These are phyloP conservation scores for Neotragus pygmaeus DNA, from an alignment of 2,113 vertebrate genomes.

Conservation along the genomic window DNA sequence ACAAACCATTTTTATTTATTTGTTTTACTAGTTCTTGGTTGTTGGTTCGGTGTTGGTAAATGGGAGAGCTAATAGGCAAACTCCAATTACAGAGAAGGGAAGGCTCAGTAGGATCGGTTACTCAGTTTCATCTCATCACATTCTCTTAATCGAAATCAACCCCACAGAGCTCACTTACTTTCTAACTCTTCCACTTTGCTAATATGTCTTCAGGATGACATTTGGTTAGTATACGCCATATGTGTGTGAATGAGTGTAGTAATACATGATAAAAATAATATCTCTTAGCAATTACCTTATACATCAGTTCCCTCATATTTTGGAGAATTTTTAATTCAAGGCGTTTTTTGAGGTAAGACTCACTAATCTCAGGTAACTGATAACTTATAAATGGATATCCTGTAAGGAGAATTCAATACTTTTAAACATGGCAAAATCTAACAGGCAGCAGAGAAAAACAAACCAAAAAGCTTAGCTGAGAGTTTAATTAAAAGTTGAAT, in stretches of 20 bases:
- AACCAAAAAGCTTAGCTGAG: not conserved
- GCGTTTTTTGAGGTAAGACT: not conserved
- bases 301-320: not conserved
- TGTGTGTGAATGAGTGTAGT: not conserved
- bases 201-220: not conserved
- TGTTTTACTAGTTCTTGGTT: slow-evolving; percentile 72
- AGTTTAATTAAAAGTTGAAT: not conserved
- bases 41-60: slow-evolving; percentile 2
- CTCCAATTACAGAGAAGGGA: not conserved
- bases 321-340: not conserved
- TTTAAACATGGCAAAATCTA: not conserved
- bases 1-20: not conserved
- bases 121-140: not conserved
- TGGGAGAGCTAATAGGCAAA: not conserved
- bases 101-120: not conserved
- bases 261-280: not conserved
- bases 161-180: not conserved
- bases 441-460: not conserved
- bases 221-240: not conserved
- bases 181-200: not conserved
- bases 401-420: not conserved
- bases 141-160: not conserved
- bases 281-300: slow-evolving; percentile 8
- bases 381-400: not conserved
- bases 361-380: not conserved